Conservation (phyloP, 2,797 vertebrate species). For the Phrynocephalus forsythii region DNA sequence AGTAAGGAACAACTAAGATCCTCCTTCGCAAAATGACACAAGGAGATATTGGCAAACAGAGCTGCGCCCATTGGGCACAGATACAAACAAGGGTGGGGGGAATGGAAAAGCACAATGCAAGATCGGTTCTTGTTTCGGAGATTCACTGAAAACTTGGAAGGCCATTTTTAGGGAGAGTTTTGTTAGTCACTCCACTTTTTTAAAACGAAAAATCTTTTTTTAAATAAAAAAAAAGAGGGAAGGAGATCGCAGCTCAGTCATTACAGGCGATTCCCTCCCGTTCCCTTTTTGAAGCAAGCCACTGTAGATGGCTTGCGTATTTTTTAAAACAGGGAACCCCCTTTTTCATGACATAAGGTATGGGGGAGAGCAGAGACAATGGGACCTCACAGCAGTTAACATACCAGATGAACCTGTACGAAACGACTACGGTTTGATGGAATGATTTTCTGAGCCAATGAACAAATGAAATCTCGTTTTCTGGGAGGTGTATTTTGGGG, state of each 20-base stretch:
- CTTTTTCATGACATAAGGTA: neutral
- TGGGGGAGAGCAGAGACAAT: constrained; percentile 38
- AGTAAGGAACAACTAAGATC: neutral
- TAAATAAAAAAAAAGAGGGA: neutral
- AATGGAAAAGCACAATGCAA: constrained; percentile 27
- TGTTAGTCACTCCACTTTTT: constrained; percentile 34
- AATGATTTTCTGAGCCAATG: constrained; percentile 69
- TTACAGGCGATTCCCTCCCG: neutral
- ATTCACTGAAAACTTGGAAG: constrained; percentile 40
- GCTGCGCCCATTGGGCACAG: neutral
- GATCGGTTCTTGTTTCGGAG: constrained; percentile 31
- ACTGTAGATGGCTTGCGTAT: constrained; percentile 19
- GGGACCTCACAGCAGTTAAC: constrained; percentile 64
- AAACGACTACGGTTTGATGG: constrained; percentile 63
- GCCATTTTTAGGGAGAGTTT: constrained; percentile 18
- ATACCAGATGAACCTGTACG: constrained; percentile 64
- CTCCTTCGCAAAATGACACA: neutral
- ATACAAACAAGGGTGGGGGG: constrained; percentile 40
- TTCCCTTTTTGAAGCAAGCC: constrained; percentile 45
- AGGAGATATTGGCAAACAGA: too few relatives aligned
- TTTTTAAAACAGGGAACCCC: constrained; percentile 48
- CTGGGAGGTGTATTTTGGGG: neutral
- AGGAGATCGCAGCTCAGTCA: neutral
- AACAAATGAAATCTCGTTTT: constrained; percentile 19
- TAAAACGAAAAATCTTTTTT: too few relatives aligned